Conservation (phyloP, 2,797 vertebrate genomes). For the Falco naumanni region DNA sequence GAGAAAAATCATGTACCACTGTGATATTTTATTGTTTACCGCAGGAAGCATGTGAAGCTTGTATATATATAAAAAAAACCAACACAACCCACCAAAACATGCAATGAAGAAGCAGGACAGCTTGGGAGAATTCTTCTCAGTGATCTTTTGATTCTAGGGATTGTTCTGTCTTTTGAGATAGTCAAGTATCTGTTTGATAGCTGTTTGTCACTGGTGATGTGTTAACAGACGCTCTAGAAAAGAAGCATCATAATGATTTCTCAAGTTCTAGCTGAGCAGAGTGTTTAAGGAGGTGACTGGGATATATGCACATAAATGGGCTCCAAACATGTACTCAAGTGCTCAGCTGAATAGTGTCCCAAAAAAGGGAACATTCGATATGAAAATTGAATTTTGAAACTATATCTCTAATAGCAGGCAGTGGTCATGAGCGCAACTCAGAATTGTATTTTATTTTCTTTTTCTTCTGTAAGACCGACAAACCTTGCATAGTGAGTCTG, state of each 20-base stretch:
- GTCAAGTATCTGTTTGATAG: background rate
- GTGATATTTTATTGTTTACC: background rate
- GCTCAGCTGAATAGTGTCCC: background rate
- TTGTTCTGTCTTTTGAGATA: background rate
- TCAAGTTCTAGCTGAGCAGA: background rate
- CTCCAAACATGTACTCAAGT: background rate
- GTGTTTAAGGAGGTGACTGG: background rate
- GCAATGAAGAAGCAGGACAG: background rate
- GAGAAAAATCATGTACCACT: background rate
- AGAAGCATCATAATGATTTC: background rate
- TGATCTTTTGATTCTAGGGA: background rate
- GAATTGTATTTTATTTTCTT: background rate
- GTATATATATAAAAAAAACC: background rate
- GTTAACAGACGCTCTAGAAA: background rate
- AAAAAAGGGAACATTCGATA: background rate
- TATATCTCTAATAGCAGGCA: background rate
- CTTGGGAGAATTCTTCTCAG: background rate
- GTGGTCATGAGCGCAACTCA: background rate
- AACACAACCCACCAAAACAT: background rate
- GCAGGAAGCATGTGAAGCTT: background rate
- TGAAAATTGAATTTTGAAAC: background rate
- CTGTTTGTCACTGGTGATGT: background rate
- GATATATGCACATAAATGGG: background rate
- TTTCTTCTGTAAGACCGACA: background rate
- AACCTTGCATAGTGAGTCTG: background rate